phyloP scores from a whole-genome alignment of 1,140 invertebrate genomes.

The Brachionus rotundiformis region DNA sequence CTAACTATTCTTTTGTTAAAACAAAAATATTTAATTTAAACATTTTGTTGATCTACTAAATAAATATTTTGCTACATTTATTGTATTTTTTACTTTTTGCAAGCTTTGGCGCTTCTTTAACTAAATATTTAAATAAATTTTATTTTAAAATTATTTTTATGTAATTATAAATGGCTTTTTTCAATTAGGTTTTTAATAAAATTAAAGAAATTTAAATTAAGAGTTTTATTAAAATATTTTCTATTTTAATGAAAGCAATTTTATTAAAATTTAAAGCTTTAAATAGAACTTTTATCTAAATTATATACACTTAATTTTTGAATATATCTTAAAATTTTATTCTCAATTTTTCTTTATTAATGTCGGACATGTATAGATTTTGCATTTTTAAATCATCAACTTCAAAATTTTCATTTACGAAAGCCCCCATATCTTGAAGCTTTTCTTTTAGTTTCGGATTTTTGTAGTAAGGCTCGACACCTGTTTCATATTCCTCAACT shows the following conservation, averaged over 20 bases:
- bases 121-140: too few species aligned
- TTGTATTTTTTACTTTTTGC: too few species aligned
- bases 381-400: background rate
- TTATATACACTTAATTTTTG: background rate
- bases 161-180: too few species aligned
- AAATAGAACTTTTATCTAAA: background rate
- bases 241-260: background rate
- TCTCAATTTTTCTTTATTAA: background rate
- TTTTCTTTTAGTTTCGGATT: slow-evolving; percentile 35
- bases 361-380: background rate
- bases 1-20: too few species aligned
- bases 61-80: too few species aligned
- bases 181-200: too few species aligned
- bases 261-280: background rate
- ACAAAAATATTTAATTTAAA: too few species aligned
- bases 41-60: too few species aligned
- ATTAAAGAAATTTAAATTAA: too few species aligned
- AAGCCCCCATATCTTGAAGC: background rate
- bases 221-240: too few species aligned
- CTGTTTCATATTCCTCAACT: slow-evolving; percentile 44
- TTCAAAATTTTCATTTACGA: slow-evolving; percentile 23
- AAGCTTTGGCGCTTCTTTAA: too few species aligned
- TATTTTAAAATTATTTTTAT: too few species aligned
- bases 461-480: slow-evolving; percentile 45
- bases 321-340: background rate